Base-by-base conservation (phyloP, 2,113 vertebrate genomes). In the Numenius arquata region DNA sequence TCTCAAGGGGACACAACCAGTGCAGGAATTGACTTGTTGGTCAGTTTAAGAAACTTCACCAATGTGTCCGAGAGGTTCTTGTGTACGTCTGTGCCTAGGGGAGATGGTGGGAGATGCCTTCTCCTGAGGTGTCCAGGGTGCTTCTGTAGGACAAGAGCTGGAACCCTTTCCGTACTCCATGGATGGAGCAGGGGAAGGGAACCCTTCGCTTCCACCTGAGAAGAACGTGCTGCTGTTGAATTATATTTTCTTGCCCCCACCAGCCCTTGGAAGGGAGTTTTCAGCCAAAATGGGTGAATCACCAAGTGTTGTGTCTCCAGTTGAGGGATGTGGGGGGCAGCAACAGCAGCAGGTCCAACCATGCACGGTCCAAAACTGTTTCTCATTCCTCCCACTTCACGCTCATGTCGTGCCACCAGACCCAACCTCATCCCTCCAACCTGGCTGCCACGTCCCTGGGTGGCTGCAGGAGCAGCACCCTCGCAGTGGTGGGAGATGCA, bases 1-100 rank as follows among this genome's bases (percentile, higher is more conserved):
- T 86, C 30, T 18, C 1, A 0, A 34, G 62, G 59, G 67, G 23
- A 74, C 23, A 21, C 1, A 4, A 1, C 26, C n/a, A 40, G 47
- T 0, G 0, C 53, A 55, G 85, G 41, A 65, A 27, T 0, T 63
- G 68, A 32, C 30, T 3, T 12, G 7, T 32, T 65, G 66, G 36
- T 61, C 65, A 41, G 56, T 13, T 85, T 63, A 47, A 71, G 38
- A 43, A 87, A 47, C 23, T 52, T 71, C 43, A 38, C 29, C 3
- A 5, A 4, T 48, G 61, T 34, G 86, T 78, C 58, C 3, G 2
- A 81, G 45, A 74, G 38, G 48, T 68, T 66, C 52, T n/a, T n/a
- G 25, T 19, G 48, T 53, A 6, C 16, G 48, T 81, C 50, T 83
- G 59, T 43, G 72, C 4, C 0, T 13, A 80, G 63, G 34, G 32